Base-by-base conservation (phyloP, 2,797 vertebrate genomes). In the Centroberyx gerrardi region DNA sequence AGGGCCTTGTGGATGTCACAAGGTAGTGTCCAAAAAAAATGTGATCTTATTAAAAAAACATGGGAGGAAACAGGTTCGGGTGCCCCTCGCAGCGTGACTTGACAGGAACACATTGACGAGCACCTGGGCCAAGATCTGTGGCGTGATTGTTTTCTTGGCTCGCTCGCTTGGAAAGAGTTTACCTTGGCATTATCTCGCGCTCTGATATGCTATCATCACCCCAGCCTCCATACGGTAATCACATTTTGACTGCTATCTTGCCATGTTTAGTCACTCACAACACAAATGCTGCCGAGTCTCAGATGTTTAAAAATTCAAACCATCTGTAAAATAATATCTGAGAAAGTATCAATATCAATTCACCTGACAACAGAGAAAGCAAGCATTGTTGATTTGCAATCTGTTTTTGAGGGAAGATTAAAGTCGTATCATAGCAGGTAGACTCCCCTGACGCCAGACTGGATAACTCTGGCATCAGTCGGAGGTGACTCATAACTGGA, bases 91-190 rank as follows among this genome's bases (percentile, higher is more conserved):
- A 67, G 71, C 62, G 56, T 55, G 38, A 49, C 42, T 59, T 76
- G 55, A 65, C 14, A 29, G 61, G 74, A 68, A 61, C 18, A 46
- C 36, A 67, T 49, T 77, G 40, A 15, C 4, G 55, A 84, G 51
- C 61, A 83, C 71, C 76, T 82, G 62, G 42, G 70, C 72, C 68
- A 72, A 79, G 71, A 86, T 69, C 54, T 72, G 52, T 64, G 52
- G 29, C 12, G 36, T 52, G 82, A 90, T 90, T 85, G 78, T 76
- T 83, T 82, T 73, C 82, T 83, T 83, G 72, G 81, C 80, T 69
- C 48, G 2, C 54, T 31, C 56, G 10, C 49, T 80, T 80, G 80
- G 78, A 88, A 80, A 80, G 68, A 77, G 72, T 79, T 72, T 55
- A 72, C 70, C 1, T 31, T 78, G 46, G 77, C 68, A 83, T 84